Evolutionary conservation across 2,113 vertebrate species (phyloP), one percentile per base, ranked within the genome.

Genomic region (Craseonycteris thonglongyai): DNA sequence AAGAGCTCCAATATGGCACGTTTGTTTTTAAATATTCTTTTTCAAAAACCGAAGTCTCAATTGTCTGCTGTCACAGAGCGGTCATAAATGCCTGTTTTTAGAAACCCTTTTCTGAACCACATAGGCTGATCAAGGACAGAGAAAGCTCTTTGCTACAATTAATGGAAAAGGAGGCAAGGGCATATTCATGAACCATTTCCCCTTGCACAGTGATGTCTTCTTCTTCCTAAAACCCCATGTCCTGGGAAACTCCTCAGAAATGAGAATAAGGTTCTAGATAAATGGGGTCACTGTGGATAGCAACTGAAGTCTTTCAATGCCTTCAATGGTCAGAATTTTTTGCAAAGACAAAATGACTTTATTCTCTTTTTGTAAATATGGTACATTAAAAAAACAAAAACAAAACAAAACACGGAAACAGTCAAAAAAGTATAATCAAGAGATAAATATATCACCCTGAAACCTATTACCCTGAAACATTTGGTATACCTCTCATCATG

Each of bases 71-170:
- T 80, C 58, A 68, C 10, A 81, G 21, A 93, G 59, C 47, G 87
- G 38, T 24, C 33, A 49, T 38, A 24, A 71, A 28, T 56, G 35
- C 21, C 33, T 66, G 33, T 28, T 76, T 61, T 30, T 35, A 35
- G 13, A 54, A 74, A 14, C 28, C 42, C 12, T 78, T 89, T 66
- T 79, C 69, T 88, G 84, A 88, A 90, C 76, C 63, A 61, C 51
- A 38, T 8, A 63, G 45, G 94, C 56, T 69, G 16, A 22, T 4
- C 45, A 51, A 61, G 30, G 51, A 47, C 49, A 88, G 88, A 92
- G 42, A 54, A 88, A 86, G 84, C 72, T 90, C 81, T 91, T 91
- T 93, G 79, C 93, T 90, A 93, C 84, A 81, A 90, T 93, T 93
- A 88, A 95, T 85, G 90, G 92, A 94, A 91, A 33, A 87, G 35